Evolutionary conservation across 2,113 vertebrate genomes (phyloP), one percentile per base, ranked within the genome.

Genomic region (Grammomys surdaster): DNA sequence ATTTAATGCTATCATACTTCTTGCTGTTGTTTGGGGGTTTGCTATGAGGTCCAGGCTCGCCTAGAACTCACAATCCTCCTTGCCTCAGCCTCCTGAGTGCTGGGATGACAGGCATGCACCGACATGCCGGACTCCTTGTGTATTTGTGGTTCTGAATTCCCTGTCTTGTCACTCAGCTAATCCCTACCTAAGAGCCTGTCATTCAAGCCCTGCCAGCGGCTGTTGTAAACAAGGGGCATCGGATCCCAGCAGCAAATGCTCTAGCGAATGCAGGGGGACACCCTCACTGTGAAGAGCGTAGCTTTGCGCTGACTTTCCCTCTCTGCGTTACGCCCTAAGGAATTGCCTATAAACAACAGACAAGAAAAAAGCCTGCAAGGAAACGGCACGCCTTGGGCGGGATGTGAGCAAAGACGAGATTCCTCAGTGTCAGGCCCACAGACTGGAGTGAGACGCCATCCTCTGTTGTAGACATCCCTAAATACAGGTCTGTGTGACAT

Each of bases 341-440:
- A 93, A 0, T 28, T 10, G 31, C 11, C 33, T 54, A 10, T 11
- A 48, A n/a, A 88, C 12, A 24, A n/a, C 85, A 26, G 67, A 85
- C 0, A 0, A 33, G 73, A 48, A 43, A 73, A 43, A n/a, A 1
- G 65, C 6, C 20, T 16, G 56, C 22, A 3, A 48, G 72, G 24
- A 85, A 7, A 28, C 7, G 70, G 54, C 24, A 4, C 0, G 2
- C 5, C 0, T 17, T 16, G 63, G 36, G 40, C 70, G 6, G 76
- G 22, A 48, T 17, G 28, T 36, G 54, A 26, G 58, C 14, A 72
- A 36, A 75, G n/a, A 43, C 24, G 67, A 67, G 4, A 4, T 8
- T 43, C 26, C 82, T 48, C 16, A 1, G 2, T 0, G 40, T 22
- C 7, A 9, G 92, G 67, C 46, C 17, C 0, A 8, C 40, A 46